Conservation (phyloP, 1,140 invertebrate genomes). For the Halotydeus destructor region DNA sequence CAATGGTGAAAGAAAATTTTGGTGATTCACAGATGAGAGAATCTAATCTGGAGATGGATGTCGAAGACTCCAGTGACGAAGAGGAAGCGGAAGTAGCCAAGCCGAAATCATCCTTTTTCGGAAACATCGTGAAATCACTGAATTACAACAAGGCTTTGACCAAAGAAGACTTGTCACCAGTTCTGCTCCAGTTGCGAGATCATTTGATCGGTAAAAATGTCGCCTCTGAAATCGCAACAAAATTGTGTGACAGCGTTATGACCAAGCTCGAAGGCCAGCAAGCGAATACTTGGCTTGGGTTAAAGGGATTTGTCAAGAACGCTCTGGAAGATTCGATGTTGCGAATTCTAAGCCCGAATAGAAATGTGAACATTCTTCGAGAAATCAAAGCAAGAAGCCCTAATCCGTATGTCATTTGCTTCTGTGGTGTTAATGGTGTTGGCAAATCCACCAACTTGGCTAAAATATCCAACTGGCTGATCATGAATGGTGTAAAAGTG, state of each 20-base stretch:
- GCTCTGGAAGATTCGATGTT: constrained; percentile 25
- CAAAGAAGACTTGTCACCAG: constrained; percentile 46
- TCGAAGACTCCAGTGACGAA: constrained; percentile 22
- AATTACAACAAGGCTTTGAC: constrained; percentile 27
- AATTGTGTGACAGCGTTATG: constrained; percentile 84
- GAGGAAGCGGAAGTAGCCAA: background rate
- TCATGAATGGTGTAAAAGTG: constrained; percentile 89
- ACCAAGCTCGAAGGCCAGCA: constrained; percentile 60
- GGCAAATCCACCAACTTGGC: constrained; percentile 98
- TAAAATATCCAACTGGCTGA: constrained; percentile 98
- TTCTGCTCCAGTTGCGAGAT: constrained; percentile 83
- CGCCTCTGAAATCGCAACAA: constrained; percentile 77
- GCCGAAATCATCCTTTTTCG: constrained; percentile 9
- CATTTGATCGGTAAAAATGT: constrained; percentile 96
- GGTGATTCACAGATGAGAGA: too few relatives aligned
- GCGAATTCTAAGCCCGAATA: constrained; percentile 71
- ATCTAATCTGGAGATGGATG: too few relatives aligned
- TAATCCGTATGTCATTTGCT: constrained; percentile 80
- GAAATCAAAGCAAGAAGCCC: constrained; percentile 78
- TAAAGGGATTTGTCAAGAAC: constrained; percentile 18
- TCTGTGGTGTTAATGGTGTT: constrained; percentile 98
- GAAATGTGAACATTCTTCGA: constrained; percentile 84
- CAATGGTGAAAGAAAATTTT: constrained; percentile 1
- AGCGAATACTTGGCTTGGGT: constrained; percentile 20
- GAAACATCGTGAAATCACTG: constrained; percentile 10